Base-by-base conservation (phyloP, 2,113 vertebrate genomes). In the Actenoides hombroni region DNA sequence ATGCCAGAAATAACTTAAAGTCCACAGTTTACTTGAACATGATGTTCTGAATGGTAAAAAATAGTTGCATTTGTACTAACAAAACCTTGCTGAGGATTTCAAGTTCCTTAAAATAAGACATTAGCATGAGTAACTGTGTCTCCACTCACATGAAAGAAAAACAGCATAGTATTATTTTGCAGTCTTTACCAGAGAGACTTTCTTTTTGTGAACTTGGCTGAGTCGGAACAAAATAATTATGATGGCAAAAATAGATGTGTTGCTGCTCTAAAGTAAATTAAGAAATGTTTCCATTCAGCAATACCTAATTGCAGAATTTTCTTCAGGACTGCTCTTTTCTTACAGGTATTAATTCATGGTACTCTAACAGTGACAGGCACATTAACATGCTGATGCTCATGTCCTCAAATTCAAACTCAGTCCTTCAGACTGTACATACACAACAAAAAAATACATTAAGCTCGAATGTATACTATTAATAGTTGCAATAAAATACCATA, bases 11-110 rank as follows among this genome's bases (percentile, higher is more conserved):
- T 94, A 97, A 97, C 92, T 97, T 84, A 78, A 77, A 97, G 95
- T 94, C 96, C 79, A 97, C 77, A 92, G 88, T 96, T 97, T 88
- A 96, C 91, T 97, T 94, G 97, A 95, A 98, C 97, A 97, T 26
- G 88, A 95, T 97, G 97, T 98, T 95, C 97, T 42, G 39, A 94
- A 87, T 94, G 95, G 83, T 42, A 95, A 82, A 91, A 97, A 97
- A 83, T 69, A 95, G 88, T 86, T 87, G 70, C 94, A 91, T 88
- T 96, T 96, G 54, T 83, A 95, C 90, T 94, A 91, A 68, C 57
- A 88, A 83, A 92, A 93, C 61, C 83, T 88, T 68, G 28, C 54
- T 35, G 24, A 86, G 56, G 64, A 90, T 75, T 78, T 64, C 11
- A 90, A 64, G 57, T 82, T 86, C 53, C 65, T 70, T 79, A 93